Base-by-base conservation (phyloP, 1,140 invertebrate species). In the Trigoniulus corallinus region DNA sequence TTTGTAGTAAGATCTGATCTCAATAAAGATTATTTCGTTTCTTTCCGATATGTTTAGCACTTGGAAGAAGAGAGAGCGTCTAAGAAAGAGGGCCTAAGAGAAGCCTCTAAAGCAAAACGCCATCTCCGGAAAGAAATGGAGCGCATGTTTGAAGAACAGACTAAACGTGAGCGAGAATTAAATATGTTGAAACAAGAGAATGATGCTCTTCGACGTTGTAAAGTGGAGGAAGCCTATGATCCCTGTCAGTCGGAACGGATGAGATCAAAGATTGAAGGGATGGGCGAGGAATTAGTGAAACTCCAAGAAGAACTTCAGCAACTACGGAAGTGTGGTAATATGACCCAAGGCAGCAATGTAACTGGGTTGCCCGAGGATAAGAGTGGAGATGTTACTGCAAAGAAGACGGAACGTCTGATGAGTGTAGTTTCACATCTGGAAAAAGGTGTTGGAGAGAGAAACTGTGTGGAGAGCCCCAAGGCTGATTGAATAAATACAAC, bases 61-160 rank as follows among this genome's bases (percentile, higher is more conserved):
- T 7, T 51, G 12, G 44, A 51, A 46, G 27, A 22, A 18, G 7
- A 27, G 7, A 45, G 23, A n/a, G 10, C 18, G 10, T 24, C 42
- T 7, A 51, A 34, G n/a, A 23, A 34, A 3, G 50, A 51, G 40
- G 20, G 39, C n/a, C 21, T 51, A 3, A 2, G 50, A 47, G 50
- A 51, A 37, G 50, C 50, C 3, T n/a, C 24, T 39, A 43, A 51
- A 39, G 18, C 50, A 22, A 51, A 51, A 24, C 50, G 50, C 18
- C 4, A 10, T 7, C 37, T 51, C 13, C 42, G 50, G 18, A 51
- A 51, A 22, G 25, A 51, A 26, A 3, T 51, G 7, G 26, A 51
- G n/a, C 50, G 40, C 3, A 12, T 46, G 42, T 10, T 24, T 44
- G 7, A 44, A 18, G 42, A 44, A 7, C 42, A 20, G 7, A 7